Percentiles rank a stretch among this genome's conserved stretches.
Evolutionary conservation across 2,888 invertebrate species (phyloP).

Genomic region (Philopedon plagiatum): DNA sequence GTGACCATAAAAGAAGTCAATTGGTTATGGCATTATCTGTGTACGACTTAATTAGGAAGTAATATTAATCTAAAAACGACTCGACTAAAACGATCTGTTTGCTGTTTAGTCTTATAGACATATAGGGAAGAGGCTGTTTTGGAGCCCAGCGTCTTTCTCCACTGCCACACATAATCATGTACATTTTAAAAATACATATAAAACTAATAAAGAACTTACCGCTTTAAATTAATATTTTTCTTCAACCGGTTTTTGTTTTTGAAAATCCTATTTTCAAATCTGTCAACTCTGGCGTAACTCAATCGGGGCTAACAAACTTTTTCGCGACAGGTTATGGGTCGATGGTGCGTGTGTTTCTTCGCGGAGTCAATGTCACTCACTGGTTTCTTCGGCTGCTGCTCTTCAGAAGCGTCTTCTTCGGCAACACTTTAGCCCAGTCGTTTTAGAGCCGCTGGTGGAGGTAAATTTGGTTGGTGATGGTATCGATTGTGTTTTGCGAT

Average conservation of each 20-base stretch:
- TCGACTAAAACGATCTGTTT: too few species aligned
- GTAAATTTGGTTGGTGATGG: constrained; percentile 35
- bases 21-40: too few species aligned
- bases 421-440: constrained; percentile 31
- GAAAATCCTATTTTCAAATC: not conserved
- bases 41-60: too few species aligned
- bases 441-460: constrained; percentile 38
- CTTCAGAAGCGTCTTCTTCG: constrained; percentile 47
- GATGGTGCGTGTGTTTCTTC: constrained; percentile 54
- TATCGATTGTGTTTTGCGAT: constrained; percentile 34
- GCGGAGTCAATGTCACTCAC: constrained; percentile 66
- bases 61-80: too few species aligned
- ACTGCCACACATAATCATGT: too few species aligned
- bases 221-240: not conserved
- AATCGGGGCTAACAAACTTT: constrained; percentile 46
- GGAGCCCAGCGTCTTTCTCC: too few species aligned
- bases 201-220: not conserved
- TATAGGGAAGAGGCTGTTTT: too few species aligned
- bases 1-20: too few species aligned
- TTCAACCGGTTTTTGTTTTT: not conserved
- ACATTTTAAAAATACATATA: too few species aligned
- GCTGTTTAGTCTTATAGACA: too few species aligned
- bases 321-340: constrained; percentile 43
- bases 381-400: constrained; percentile 47
- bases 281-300: not conserved